Base-by-base conservation (phyloP, 2,113 vertebrate species). In the Amazona vittata region DNA sequence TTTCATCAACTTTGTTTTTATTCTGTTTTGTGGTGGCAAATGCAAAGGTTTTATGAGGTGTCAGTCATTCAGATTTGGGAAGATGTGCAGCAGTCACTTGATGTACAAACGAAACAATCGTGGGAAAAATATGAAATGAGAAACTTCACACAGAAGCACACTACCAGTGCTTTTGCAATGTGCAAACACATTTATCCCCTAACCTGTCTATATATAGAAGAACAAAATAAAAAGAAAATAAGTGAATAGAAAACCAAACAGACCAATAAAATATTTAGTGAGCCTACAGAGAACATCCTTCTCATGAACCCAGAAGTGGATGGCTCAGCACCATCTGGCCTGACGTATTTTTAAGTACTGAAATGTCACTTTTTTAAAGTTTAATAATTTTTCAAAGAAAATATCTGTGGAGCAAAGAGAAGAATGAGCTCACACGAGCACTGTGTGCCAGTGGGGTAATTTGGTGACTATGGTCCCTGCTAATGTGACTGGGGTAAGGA, bases 71-170 rank as follows among this genome's bases (percentile, higher is more conserved):
- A 57, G 41, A 12, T 59, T 76, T 77, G 63, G 67, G 50, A 88
- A 44, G 59, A 53, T 28, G 37, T 14, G 62, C 44, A 59, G 75
- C 33, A 82, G 8, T 17, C 52, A 15, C 76, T 83, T 74, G n/a
- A 41, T 67, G 31, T 62, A 47, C n/a, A 69, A 44, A 84, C 1
- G 4, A 75, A n/a, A 69, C 16, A 1, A 0, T 25, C 0, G 0
- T 74, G 43, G 52, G 53, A 59, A 53, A 88, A 25, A 43, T 71
- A 15, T 46, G 63, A 60, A 69, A 22, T 20, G 28, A 75, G 46
- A 41, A 57, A 55, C 64, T 74, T 87, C 41, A 67, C 52, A 44
- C 31, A 83, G 85, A 62, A 78, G 26, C 21, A 78, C 21, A 11
- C 44, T 21, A 43, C 0, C 3, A 60, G 44, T 78, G 64, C 53